Evolutionary conservation across 2,888 invertebrate species (phyloP).

Genomic region (Nomada lathburiana): DNA sequence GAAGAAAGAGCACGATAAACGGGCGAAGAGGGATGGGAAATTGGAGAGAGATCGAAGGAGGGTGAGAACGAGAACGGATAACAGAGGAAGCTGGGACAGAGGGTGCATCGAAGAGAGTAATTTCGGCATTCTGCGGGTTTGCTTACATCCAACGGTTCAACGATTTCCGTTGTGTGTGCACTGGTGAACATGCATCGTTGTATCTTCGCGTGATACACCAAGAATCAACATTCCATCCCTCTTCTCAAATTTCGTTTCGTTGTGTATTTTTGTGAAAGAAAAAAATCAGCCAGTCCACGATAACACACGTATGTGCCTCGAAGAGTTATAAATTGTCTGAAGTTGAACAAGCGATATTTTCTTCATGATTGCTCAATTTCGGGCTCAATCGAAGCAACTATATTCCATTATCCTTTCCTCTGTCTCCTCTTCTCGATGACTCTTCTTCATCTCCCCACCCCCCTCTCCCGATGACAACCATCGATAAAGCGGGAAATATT

Average conservation of each 20-base stretch:
- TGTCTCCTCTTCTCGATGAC: conserved; percentile 10
- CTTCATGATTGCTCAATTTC: conserved; percentile 28
- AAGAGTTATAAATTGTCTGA: too few relatives aligned
- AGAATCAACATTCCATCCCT: conserved; percentile 29
- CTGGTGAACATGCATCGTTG: conserved; percentile 55
- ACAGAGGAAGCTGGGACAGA: conserved; percentile 76
- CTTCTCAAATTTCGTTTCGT: not conserved
- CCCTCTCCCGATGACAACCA: conserved; percentile 55
- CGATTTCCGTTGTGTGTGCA: conserved; percentile 72
- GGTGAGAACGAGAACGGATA: conserved; percentile 73
- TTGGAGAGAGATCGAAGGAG: conserved; percentile 61
- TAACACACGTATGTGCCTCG: too few relatives aligned
- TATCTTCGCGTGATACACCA: conserved; percentile 43
- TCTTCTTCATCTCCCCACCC: not conserved
- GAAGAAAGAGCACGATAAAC: conserved; percentile 43
- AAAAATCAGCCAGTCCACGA: too few relatives aligned
- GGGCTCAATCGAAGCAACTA: conserved; percentile 33
- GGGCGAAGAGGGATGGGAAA: conserved; percentile 49
- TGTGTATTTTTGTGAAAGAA: not conserved
- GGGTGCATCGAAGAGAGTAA: conserved; percentile 82
- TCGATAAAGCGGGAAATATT: conserved; percentile 66
- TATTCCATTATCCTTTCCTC: conserved; percentile 42
- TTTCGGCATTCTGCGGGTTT: conserved; percentile 83
- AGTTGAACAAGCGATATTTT: not conserved
- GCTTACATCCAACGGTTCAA: conserved; percentile 81